These are phyloP conservation scores for Bacillus rossius DNA, from an alignment of 1,140 invertebrate species.

Conservation along the genomic window DNA sequence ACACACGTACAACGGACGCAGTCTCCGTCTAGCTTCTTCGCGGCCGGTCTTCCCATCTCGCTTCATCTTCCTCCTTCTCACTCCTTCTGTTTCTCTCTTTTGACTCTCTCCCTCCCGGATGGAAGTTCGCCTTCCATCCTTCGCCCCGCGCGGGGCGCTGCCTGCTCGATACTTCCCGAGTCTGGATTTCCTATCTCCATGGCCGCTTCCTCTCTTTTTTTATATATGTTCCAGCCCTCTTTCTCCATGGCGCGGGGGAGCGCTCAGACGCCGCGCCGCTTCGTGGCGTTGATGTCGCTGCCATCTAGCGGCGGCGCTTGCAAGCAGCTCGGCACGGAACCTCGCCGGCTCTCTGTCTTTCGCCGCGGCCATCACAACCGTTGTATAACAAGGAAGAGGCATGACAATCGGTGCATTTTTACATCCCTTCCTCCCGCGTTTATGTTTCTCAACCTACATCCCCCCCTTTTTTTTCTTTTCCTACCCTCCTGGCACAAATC, in stretches of 20 bases:
- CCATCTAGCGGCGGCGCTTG: slow-evolving; percentile 13
- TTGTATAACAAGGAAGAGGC: no score
- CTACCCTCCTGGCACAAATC: no score
- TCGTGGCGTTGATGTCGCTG: slow-evolving; percentile 11
- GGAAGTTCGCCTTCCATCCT: no score
- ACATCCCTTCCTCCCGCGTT: no score
- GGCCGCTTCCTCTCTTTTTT: not conserved
- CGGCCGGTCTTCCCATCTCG: not conserved
- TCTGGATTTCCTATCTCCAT: not conserved
- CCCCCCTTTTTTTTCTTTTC: no score
- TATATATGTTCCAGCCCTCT: not conserved
- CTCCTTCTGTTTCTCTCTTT: not conserved
- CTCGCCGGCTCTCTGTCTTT: not conserved
- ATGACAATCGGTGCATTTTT: no score
- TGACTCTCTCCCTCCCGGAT: not conserved
- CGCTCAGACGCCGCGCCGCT: not conserved
- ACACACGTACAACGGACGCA: no score
- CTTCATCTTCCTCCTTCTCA: not conserved
- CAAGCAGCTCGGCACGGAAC: slow-evolving; percentile 10
- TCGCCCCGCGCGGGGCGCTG: slow-evolving; percentile 30
- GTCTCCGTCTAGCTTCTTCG: no score
- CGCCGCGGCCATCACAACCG: no score
- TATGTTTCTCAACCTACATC: no score
- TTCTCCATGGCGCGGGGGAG: not conserved
- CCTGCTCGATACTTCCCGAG: slow-evolving; percentile 8